phyloP scores from a whole-genome alignment of 2,797 vertebrate genomes.

The Schizothorax lantsangensis region DNA sequence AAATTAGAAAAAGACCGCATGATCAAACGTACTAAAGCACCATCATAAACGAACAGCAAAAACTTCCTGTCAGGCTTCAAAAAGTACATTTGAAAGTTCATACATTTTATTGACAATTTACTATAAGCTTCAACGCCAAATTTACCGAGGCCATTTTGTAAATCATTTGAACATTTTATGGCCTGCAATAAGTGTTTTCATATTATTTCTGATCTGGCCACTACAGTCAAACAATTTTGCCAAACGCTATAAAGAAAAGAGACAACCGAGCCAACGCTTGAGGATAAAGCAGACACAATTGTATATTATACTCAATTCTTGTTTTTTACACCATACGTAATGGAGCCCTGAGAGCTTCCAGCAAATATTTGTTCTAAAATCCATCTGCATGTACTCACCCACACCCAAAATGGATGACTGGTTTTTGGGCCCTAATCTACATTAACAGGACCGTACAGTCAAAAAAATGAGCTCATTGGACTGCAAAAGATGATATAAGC shows the following conservation, averaged over 20 bases:
- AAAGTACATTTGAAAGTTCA: constrained; percentile 33
- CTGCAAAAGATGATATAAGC: constrained; percentile 64
- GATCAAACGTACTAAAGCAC: constrained; percentile 29
- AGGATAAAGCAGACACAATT: constrained; percentile 49
- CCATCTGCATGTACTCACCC: constrained; percentile 53
- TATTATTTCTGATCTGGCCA: constrained; percentile 57
- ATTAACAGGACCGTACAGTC: constrained; percentile 54
- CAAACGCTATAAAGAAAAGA: constrained; percentile 61
- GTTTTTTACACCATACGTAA: constrained; percentile 46
- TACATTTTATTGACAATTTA: constrained; percentile 47
- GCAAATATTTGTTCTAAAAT: constrained; percentile 60
- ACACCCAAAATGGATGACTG: constrained; percentile 61
- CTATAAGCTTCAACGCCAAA: constrained; percentile 47
- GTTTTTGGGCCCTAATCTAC: constrained; percentile 58
- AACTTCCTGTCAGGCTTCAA: constrained; percentile 37
- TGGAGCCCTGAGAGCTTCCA: constrained; percentile 45
- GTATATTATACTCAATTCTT: constrained; percentile 43
- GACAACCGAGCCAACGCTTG: constrained; percentile 47
- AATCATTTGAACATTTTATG: constrained; percentile 58
- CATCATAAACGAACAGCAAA: constrained; percentile 35
- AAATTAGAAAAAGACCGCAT: constrained; percentile 13
- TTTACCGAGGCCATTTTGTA: constrained; percentile 44
- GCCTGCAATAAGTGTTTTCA: constrained; percentile 56
- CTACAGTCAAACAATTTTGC: constrained; percentile 38
- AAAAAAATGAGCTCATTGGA: constrained; percentile 63